Percentiles rank a stretch among this genome's conserved stretches.
Conservation (phyloP, 1,140 invertebrate genomes). For the Polypedilum pembai region DNA sequence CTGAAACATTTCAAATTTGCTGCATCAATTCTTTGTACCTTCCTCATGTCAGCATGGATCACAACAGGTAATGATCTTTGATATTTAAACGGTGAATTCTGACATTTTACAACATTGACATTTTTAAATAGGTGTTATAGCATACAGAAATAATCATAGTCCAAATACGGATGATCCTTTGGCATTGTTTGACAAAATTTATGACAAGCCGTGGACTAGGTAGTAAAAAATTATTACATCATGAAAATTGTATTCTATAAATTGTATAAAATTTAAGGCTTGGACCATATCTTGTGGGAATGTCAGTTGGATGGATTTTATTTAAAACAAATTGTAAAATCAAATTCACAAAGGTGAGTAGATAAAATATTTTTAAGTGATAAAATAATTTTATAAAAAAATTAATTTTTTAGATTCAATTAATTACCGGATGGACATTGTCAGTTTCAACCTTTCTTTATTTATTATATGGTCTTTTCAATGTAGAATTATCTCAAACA, state of each 20-base stretch:
- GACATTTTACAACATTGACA: neutral
- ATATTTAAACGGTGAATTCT: neutral
- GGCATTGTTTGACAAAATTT: slow-evolving; percentile 77
- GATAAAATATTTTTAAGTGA: neutral
- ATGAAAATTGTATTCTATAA: too few species aligned
- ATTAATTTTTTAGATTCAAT: slow-evolving; percentile 48
- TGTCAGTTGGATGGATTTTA: slow-evolving; percentile 72
- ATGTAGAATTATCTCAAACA: slow-evolving; percentile 56
- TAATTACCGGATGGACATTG: slow-evolving; percentile 60
- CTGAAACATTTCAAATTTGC: slow-evolving; percentile 67
- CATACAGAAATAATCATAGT: slow-evolving; percentile 68
- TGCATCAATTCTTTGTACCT: slow-evolving; percentile 51
- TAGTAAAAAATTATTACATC: too few species aligned
- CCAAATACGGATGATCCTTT: slow-evolving; percentile 72
- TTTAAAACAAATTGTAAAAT: slow-evolving; percentile 76
- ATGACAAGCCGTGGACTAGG: slow-evolving; percentile 86
- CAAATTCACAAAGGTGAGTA: slow-evolving; percentile 58
- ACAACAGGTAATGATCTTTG: slow-evolving; percentile 50
- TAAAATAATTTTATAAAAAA: neutral
- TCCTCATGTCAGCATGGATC: slow-evolving; percentile 65
- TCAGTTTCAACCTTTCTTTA: slow-evolving; percentile 57
- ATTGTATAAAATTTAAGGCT: too few species aligned
- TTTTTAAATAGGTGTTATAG: slow-evolving; percentile 52
- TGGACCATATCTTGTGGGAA: slow-evolving; percentile 73
- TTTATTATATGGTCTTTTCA: slow-evolving; percentile 69